A percentile compares a stretch with the other conserved stretches of the same genome.
Conservation (phyloP, 1,140 invertebrate genomes). For the Dolichoris vasculosae region DNA sequence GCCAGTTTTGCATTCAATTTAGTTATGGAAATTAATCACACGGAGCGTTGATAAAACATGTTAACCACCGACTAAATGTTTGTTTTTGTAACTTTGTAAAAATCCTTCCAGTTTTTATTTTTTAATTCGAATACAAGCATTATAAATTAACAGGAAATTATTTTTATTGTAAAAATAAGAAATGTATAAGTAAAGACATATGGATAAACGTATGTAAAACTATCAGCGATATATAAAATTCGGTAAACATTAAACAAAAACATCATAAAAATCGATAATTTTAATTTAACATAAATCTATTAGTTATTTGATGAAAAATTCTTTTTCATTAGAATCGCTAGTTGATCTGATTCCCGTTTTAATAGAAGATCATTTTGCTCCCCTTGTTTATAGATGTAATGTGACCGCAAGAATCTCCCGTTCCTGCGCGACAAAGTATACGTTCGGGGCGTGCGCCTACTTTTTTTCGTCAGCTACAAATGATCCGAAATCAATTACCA, state of each 20-base stretch:
- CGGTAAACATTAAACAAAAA: no score
- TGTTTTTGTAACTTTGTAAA: neutral
- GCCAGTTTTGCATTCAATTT: neutral
- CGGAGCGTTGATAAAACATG: neutral
- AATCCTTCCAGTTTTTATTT: neutral
- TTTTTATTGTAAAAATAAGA: neutral
- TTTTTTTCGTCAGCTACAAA: conserved; percentile 57
- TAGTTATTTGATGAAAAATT: neutral
- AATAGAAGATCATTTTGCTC: neutral
- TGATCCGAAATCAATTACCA: conserved; percentile 70
- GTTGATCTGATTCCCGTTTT: neutral
- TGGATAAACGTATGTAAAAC: no score
- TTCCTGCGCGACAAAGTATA: neutral
- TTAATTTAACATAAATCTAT: neutral
- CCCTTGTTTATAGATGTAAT: conserved; percentile 3
- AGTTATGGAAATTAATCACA: neutral
- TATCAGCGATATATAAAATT: no score
- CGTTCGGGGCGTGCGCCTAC: neutral
- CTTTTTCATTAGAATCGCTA: neutral
- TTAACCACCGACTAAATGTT: neutral
- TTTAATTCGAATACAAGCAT: neutral
- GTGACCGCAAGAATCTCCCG: neutral
- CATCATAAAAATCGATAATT: neutral
- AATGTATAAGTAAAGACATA: neutral
- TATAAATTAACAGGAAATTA: neutral